Percentiles rank a stretch among this genome's conserved stretches.
phyloP scores from a whole-genome alignment of 37 sponge, comb jelly and placozoan genomes.

The Crambe crambe region DNA sequence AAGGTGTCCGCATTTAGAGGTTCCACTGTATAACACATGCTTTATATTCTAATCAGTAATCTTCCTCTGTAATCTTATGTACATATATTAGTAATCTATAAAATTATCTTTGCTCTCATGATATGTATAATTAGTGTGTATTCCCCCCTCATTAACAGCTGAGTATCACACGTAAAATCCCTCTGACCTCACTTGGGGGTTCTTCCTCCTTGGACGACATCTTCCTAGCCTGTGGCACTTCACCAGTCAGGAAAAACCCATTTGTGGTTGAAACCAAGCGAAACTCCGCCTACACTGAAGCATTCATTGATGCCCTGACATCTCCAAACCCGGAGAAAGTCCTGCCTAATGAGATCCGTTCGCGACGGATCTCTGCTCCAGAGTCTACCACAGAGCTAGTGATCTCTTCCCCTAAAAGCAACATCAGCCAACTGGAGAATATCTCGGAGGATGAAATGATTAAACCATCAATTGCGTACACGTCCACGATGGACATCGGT shows the following conservation, averaged over 20 bases:
- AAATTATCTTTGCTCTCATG: too few relatives aligned
- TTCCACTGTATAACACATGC: too few relatives aligned
- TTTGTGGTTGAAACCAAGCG: neutral
- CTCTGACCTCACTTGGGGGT: neutral
- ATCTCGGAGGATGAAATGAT: neutral
- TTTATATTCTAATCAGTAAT: too few relatives aligned
- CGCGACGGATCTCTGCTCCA: conserved; percentile 40
- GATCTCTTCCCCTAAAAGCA: neutral
- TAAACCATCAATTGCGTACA: neutral
- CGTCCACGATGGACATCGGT: neutral
- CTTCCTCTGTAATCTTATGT: too few relatives aligned
- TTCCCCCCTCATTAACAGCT: too few relatives aligned
- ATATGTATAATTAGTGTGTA: too few relatives aligned
- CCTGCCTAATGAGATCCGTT: neutral
- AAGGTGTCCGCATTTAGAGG: too few relatives aligned
- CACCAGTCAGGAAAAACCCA: neutral
- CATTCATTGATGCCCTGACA: conserved; percentile 59
- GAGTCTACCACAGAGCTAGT: neutral
- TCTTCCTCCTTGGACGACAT: conserved; percentile 45
- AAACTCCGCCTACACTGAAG: conserved; percentile 35
- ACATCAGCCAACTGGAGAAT: conserved; percentile 9
- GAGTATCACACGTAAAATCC: conserved; percentile 39
- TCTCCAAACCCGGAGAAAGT: conserved; percentile 5
- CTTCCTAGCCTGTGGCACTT: neutral
- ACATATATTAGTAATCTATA: too few relatives aligned